Base-by-base conservation (phyloP, 2,888 invertebrate species). In the Vesta saturnalis region DNA sequence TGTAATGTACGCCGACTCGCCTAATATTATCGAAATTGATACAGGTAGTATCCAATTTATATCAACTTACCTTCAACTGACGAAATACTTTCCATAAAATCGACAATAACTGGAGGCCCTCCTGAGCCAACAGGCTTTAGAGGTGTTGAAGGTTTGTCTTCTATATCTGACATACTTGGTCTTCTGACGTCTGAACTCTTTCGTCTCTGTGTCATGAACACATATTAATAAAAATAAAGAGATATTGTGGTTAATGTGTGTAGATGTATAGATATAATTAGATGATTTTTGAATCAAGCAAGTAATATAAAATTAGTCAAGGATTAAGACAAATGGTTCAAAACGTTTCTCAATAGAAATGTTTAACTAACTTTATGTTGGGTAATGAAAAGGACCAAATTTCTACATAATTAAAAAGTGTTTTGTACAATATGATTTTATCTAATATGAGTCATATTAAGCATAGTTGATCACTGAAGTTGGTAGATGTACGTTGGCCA, bases 11-110 rank as follows among this genome's bases (percentile, higher is more conserved):
- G 94, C 97, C 80, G 94, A 95, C 86, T 93, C 92, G 87, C 96
- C 97, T 95, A 84, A 69, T 80, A 59, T 49, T n/a, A 30, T 16
- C 30, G 10, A 19, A 59, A 43, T 52, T 23, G 6, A 14, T 8
- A 56, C 30, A 4, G 3, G 6, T 8, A 21, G 14, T 57, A 5
- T n/a, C 10, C 21, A 1, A 55, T 4, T 55, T 55, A 10, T 47
- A 22, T 21, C 8, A 21, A 49, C 55, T 35, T 83, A 97, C 98
- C 97, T 92, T 99, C 99, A 85, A 96, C 93, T 67, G 96, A 96
- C 54, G 97, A 94, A 85, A 98, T 97, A 81, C 94, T 97, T 83
- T 96, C 95, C 84, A 96, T 94, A 52, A 95, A 93, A 84, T 96
- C 96, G 75, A 96, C 92, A 83, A 97, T 97, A 75, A 90, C 89